These are phyloP conservation scores for Ylistrum balloti DNA, from an alignment of 1,140 invertebrate genomes.

Conservation along the genomic window DNA sequence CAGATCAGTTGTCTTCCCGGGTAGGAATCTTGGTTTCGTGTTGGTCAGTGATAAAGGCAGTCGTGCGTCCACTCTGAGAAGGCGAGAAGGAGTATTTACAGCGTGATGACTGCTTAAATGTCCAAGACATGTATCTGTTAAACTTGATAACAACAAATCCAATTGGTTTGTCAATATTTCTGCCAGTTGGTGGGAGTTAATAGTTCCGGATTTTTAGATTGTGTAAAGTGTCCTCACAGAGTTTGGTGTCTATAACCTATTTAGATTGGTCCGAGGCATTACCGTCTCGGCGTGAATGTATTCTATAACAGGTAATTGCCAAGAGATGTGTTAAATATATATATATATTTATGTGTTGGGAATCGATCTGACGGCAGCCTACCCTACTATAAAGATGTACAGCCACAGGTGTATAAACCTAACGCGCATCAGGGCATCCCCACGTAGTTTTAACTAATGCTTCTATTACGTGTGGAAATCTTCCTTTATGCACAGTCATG, in stretches of 20 bases:
- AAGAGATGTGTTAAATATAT: background rate
- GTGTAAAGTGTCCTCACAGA: no score
- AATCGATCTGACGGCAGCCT: background rate
- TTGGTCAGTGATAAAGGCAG: background rate
- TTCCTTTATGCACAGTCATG: conserved; percentile 5
- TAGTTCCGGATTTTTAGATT: background rate
- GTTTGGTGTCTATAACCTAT: background rate
- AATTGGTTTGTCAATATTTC: no score
- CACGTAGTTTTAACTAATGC: background rate
- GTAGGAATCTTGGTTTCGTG: background rate
- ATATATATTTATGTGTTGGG: conserved; percentile 13
- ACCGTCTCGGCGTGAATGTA: background rate
- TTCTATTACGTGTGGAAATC: background rate
- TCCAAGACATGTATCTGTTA: background rate
- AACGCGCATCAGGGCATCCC: background rate
- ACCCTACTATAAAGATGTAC: background rate
- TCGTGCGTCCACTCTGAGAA: no score
- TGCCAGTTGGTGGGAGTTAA: background rate
- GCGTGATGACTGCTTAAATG: background rate
- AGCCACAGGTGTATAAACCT: background rate
- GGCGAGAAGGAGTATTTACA: background rate
- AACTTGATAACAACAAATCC: no score
- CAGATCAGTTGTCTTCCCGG: background rate
- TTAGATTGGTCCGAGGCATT: background rate
- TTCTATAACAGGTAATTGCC: background rate